Evolutionary conservation across 2,113 vertebrate species (phyloP).

Genomic region (Alosa alosa): DNA sequence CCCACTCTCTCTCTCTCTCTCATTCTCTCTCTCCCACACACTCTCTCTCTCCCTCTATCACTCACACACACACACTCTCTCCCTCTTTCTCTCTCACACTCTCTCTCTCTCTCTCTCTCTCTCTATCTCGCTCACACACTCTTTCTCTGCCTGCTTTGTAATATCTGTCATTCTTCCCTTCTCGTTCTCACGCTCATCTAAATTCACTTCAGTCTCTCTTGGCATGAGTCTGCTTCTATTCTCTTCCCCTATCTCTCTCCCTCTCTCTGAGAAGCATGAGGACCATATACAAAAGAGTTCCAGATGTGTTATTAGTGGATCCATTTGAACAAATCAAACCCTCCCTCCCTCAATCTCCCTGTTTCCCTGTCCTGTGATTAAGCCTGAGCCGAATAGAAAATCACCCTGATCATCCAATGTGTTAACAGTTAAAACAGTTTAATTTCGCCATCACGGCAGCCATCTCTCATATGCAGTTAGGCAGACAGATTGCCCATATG

Average conservation of each 20-base stretch:
- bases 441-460: neutral
- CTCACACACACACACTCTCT: neutral
- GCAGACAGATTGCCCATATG: constrained; percentile 2
- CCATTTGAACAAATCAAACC: constrained; percentile 52
- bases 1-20: constrained; percentile 20
- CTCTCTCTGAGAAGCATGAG: constrained; percentile 43
- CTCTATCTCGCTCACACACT: constrained; percentile 35
- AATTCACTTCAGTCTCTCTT: neutral
- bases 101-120: constrained; percentile 25
- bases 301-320: constrained; percentile 59
- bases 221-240: neutral
- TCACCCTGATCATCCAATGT: neutral
- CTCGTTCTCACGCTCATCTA: constrained; percentile 2
- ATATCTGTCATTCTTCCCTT: neutral
- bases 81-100: constrained; percentile 11
- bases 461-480: neutral
- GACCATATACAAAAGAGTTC: constrained; percentile 59
- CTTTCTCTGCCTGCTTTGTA: neutral
- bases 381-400: neutral
- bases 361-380: constrained; percentile 32
- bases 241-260: constrained; percentile 18
- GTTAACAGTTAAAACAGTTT: constrained; percentile 8
- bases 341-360: constrained; percentile 46
- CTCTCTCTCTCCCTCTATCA: constrained; percentile 35
- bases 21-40: neutral